These are phyloP conservation scores for Stigmatopora nigra DNA, from an alignment of 2,113 vertebrate species.

Conservation along the genomic window DNA sequence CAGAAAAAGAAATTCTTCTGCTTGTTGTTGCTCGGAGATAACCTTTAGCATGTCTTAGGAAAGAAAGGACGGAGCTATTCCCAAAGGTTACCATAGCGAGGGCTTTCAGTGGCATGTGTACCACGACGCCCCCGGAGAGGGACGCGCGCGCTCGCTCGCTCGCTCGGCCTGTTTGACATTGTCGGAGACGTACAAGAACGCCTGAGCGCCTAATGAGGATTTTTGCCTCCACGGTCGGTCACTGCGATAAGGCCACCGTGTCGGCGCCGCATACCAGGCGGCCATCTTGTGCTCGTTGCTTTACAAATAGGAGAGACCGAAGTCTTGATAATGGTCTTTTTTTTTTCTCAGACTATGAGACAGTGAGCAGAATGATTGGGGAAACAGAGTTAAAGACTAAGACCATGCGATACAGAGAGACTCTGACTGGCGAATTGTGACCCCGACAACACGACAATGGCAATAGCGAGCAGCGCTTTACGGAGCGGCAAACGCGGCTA, in stretches of 20 bases:
- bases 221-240: constrained; percentile 57
- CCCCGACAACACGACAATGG: too few species aligned
- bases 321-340: too few species aligned
- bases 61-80: constrained; percentile 33
- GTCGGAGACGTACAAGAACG: constrained; percentile 47
- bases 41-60: constrained; percentile 7
- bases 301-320: not conserved
- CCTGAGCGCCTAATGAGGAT: constrained; percentile 59
- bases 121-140: constrained; percentile 32
- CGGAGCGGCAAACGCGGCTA: too few species aligned
- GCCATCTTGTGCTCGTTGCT: not conserved
- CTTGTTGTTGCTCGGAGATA: constrained; percentile 14
- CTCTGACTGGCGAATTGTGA: too few species aligned
- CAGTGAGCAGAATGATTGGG: too few species aligned
- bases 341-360: too few species aligned
- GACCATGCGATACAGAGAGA: too few species aligned
- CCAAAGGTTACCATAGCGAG: constrained; percentile 35
- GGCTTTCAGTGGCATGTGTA: constrained; percentile 25
- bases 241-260: constrained; percentile 46
- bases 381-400: too few species aligned
- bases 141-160: too few species aligned
- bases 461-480: too few species aligned
- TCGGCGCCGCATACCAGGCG: not conserved
- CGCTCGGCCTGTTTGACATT: constrained; percentile 63
- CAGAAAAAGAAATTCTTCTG: not conserved